These are phyloP conservation scores for Falco naumanni DNA, from an alignment of 2,797 vertebrate genomes.

Conservation along the genomic window DNA sequence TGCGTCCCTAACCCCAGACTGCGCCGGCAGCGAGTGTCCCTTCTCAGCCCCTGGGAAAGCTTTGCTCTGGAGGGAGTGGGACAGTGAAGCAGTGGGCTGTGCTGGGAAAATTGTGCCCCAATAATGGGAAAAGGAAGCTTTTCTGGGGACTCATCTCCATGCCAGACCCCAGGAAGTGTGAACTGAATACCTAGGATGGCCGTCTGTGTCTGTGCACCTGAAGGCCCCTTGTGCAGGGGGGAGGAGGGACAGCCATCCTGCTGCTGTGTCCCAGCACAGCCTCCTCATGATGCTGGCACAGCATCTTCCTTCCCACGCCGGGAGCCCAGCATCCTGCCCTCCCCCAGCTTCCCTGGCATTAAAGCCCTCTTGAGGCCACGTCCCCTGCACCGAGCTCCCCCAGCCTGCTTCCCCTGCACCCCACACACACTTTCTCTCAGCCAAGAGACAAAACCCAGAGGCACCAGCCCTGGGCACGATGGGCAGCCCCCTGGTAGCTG, in stretches of 20 bases:
- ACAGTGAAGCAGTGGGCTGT: neutral
- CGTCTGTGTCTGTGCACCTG: neutral
- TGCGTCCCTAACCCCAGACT: neutral
- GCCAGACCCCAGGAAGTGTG: neutral
- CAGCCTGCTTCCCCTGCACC: neutral
- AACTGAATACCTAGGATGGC: neutral
- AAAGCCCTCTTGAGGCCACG: neutral
- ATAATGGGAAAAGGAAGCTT: neutral
- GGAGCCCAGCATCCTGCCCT: neutral
- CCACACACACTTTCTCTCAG: neutral
- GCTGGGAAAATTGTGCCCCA: neutral
- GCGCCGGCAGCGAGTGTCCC: neutral
- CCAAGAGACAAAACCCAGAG: neutral
- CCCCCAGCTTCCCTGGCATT: neutral
- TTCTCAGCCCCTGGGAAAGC: neutral
- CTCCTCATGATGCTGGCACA: neutral
- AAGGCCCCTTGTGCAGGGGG: neutral
- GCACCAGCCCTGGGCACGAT: rapidly evolving
- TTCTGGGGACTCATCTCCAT: neutral
- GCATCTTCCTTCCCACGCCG: neutral
- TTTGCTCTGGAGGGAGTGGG: neutral
- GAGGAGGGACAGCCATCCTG: rapidly evolving
- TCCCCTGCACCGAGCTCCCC: neutral
- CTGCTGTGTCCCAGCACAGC: neutral
- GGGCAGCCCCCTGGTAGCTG: neutral